Base-by-base conservation (phyloP, 2,888 invertebrate species). In the Metopia argyrocephala region DNA sequence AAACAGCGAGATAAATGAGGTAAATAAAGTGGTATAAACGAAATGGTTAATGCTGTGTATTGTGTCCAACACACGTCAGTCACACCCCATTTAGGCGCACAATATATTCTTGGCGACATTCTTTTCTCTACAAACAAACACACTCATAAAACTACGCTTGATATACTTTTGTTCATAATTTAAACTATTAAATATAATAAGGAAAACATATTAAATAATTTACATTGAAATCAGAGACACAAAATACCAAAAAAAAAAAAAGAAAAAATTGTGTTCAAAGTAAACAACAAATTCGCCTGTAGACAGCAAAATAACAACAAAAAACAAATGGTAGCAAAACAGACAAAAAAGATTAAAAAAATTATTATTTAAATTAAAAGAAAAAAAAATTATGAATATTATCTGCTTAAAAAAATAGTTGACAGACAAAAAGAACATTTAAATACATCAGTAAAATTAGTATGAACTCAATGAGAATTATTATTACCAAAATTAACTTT, bases 11-110 rank as follows among this genome's bases (percentile, higher is more conserved):
- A 54, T 54, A 23, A 23, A 54, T 25, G 59, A 25, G 20, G 20
- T 21, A 23, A 52, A 20, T 15, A 12, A 38, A 38, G 48, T 69
- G 69, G 38, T 21, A 59, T 9, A 31, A n/a, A n/a, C n/a, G n/a
- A 31, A 31, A 5, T 31, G 31, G 31, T 12, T 9, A 9, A 31
- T 31, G 9, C 5, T 31, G 12, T 31, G 38, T 38, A 38, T 31
- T 9, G 2, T 15, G 38, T 12, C 15, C 12, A 12, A 38, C 38
- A 38, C 38, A 73, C 73, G 62, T 62, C 73, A 59, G 76, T 76
- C 76, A 76, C 79, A 79, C 76, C 74, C 79, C 73, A 76, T 73
- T 79, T 69, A 73, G 73, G 73, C 54, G 57, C 66, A 70, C 74
- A 69, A n/a, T n/a, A 57, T 28, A 57, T 75, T 70, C 48, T 62